Evolutionary conservation across 2,797 vertebrate species (phyloP).

Genomic region (Amniataba percoides): DNA sequence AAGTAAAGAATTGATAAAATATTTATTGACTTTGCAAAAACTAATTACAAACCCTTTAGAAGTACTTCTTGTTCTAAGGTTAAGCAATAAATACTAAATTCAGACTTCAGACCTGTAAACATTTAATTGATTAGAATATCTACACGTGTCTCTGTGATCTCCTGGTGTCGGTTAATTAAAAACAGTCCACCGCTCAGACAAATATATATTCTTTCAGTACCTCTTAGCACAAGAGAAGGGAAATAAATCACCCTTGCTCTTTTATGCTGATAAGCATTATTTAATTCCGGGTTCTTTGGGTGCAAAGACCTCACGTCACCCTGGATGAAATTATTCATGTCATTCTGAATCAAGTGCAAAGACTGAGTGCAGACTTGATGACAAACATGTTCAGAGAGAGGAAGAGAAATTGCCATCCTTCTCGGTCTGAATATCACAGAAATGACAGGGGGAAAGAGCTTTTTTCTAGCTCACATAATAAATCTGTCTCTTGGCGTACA

Average conservation of each 20-base stretch:
- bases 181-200: not conserved
- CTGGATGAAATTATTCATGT: conserved; percentile 29
- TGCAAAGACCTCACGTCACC: conserved; percentile 23
- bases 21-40: not conserved
- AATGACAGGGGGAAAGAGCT: conserved; percentile 7
- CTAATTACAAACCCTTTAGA: not conserved
- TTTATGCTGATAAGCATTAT: not conserved
- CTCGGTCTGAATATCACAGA: conserved; percentile 29
- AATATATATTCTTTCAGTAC: conserved; percentile 2
- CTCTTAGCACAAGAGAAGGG: not conserved
- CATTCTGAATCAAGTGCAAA: conserved; percentile 22
- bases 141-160: not conserved
- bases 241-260: conserved; percentile 17
- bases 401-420: conserved; percentile 25
- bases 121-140: not conserved
- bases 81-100: not conserved
- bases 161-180: conserved; percentile 3
- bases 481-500: not conserved
- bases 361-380: conserved; percentile 14
- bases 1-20: not conserved
- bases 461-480: conserved; percentile 24
- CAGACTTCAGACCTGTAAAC: not conserved
- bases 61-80: not conserved
- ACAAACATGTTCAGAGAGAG: conserved; percentile 25
- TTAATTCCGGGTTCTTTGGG: conserved; percentile 1